Conservation (phyloP, 2,113 vertebrate genomes). For the Nothoprocta perdicaria region DNA sequence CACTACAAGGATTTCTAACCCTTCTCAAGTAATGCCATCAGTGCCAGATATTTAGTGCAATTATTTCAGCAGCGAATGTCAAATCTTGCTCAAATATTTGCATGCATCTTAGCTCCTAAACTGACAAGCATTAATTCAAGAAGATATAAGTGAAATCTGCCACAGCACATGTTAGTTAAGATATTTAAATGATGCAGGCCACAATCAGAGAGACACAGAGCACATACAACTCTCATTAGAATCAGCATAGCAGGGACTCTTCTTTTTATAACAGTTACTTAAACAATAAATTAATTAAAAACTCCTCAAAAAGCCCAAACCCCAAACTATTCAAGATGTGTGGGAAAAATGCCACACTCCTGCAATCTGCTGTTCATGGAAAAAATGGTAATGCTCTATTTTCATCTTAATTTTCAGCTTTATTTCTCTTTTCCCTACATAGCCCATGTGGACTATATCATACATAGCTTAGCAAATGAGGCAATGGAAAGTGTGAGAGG, state of each 20-base stretch:
- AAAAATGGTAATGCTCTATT: constrained; percentile 36
- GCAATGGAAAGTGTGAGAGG: background rate
- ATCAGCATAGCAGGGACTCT: constrained; percentile 21
- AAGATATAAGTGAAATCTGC: constrained; percentile 66
- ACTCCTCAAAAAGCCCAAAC: constrained; percentile 30
- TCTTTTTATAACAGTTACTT: constrained; percentile 41
- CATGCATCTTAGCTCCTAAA: constrained; percentile 43
- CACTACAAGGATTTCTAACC: constrained; percentile 28
- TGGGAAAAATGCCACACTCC: constrained; percentile 57
- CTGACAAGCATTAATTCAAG: constrained; percentile 61
- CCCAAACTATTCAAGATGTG: constrained; percentile 59
- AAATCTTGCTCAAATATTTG: constrained; percentile 66
- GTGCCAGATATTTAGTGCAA: constrained; percentile 46
- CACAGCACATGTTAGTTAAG: constrained; percentile 43
- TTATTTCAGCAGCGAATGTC: constrained; percentile 50
- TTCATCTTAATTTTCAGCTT: constrained; percentile 19
- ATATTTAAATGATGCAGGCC: constrained; percentile 57
- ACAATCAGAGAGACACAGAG: constrained; percentile 25
- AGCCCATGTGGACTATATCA: background rate
- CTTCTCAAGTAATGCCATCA: constrained; percentile 9
- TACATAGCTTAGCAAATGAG: background rate
- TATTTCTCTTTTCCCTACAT: constrained; percentile 4
- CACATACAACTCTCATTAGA: constrained; percentile 55
- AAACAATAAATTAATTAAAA: constrained; percentile 70
- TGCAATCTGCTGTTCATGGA: constrained; percentile 54